phyloP scores from a whole-genome alignment of 1,140 invertebrate species.

The Zaprionus capensis region DNA sequence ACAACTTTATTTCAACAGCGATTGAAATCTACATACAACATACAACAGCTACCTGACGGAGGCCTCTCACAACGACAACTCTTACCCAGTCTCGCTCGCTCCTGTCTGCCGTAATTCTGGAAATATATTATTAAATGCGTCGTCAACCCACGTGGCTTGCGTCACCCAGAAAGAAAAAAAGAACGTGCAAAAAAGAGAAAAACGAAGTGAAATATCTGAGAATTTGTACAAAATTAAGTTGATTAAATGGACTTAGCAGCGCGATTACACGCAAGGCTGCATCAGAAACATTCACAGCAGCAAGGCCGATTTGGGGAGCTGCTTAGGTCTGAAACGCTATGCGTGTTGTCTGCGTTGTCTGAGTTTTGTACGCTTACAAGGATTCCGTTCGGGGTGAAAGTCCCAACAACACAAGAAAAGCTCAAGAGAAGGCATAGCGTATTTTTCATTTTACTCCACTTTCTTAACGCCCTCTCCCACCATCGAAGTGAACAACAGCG shows the following conservation, averaged over 20 bases:
- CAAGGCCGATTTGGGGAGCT: neutral
- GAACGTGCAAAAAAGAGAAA: slow-evolving; percentile 21
- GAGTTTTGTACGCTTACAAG: slow-evolving; percentile 18
- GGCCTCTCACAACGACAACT: neutral
- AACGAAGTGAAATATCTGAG: slow-evolving; percentile 68
- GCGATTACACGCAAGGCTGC: slow-evolving; percentile 77
- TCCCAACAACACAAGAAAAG: slow-evolving; percentile 26
- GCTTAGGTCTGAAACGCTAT: slow-evolving; percentile 27
- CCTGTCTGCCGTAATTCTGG: slow-evolving; percentile 47
- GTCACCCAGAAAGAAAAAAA: slow-evolving; percentile 42
- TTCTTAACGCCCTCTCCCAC: slow-evolving; percentile 37
- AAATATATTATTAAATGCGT: slow-evolving; percentile 68
- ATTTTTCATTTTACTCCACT: slow-evolving; percentile 74
- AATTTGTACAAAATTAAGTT: slow-evolving; percentile 82
- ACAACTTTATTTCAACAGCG: slow-evolving; percentile 69
- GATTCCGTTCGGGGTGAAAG: slow-evolving; percentile 34
- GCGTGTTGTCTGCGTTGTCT: slow-evolving; percentile 43
- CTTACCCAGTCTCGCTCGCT: neutral
- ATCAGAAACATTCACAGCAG: slow-evolving; percentile 8
- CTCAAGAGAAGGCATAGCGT: slow-evolving; percentile 30
- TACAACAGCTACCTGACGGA: slow-evolving; percentile 4
- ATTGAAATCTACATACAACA: slow-evolving; percentile 61
- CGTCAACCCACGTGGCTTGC: slow-evolving; percentile 58
- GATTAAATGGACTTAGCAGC: slow-evolving; percentile 80
- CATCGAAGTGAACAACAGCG: slow-evolving; percentile 42